Evolutionary conservation across 2,113 vertebrate species (phyloP), one percentile per base, ranked within the genome.

Genomic region (Lathamus discolor): DNA sequence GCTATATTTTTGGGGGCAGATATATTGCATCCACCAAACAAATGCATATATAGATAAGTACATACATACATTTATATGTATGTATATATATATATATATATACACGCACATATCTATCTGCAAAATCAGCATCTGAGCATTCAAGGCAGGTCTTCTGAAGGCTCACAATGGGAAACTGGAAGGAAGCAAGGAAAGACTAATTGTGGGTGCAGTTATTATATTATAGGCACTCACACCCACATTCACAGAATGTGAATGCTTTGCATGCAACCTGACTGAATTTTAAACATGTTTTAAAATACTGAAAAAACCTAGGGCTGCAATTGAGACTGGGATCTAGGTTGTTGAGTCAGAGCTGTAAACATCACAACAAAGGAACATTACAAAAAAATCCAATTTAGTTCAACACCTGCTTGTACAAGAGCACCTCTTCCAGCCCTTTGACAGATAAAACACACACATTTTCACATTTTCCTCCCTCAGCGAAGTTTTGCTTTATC

Each of bases 321-420:
- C 83, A 82, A 19, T 7, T 39, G 29, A 76, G 52, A 49, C 27
- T 72, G 57, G 13, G 28, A 82, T 83, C 62, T 41, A 82, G n/a
- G 62, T 37, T 78, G 44, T 82, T 57, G 31, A 91, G 64, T 84
- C 67, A 63, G 44, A 89, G 69, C 28, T 83, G 78, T 69, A 89
- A 92, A 83, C 67, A 75, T 46, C 31, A 62, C n/a, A 87, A 92
- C 0, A 73, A 31, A 86, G 62, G 52, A 95, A 84, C 63, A 70
- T 73, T 80, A 8, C 28, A 88, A 79, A 80, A 80, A 63, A 39
- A 51, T 18, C 5, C 13, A 75, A 62, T 88, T 88, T 57, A 84
- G 61, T 78, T 95, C 69, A 90, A 86, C 69, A 92, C 37, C 46
- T 93, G 48, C 62, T 84, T 92, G 77, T 82, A 37, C 10, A 73